Base-by-base conservation (phyloP, 2,888 invertebrate species). In the Choristoneura rosaceana region DNA sequence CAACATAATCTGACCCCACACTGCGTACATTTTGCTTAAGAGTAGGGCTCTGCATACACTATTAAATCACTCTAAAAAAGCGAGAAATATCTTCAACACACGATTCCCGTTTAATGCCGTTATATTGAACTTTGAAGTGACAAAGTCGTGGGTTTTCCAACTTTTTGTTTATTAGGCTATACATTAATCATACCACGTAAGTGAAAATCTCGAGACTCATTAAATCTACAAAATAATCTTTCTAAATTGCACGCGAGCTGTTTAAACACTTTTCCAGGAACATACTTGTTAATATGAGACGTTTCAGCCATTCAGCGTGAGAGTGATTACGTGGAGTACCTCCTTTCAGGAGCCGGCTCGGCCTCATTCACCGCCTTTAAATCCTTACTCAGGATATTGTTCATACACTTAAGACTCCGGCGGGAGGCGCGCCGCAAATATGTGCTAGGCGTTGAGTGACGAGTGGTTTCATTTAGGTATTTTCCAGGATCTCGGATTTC, bases 271-370 rank as follows among this genome's bases (percentile, higher is more conserved):
- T n/a, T 59, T 4, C 38, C 38, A 38, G 7, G 0, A 4, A 14
- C 25, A 25, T 59, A 38, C 59, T 55, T 25, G 55, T 55, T 25
- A 55, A 55, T 55, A 55, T 25, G 60, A 9, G 60, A 15, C 60
- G 41, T 60, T 60, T 12, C 60, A 60, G 41, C 60, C 15, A 41
- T 62, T 62, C 62, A 62, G 62, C 25, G 9, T 4, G 60, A 41
- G 60, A 41, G 60, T 62, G 25, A 62, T 45, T 62, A 62, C 62
- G 43, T 3, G 25, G 62, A 62, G 62, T 45, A 43, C 38, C 60
- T 10, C 15, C 60, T 55, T 55, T 55, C 55, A 55, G 55, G 25
- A 55, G 25, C 12, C 38, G 38, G 38, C 38, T 38, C 25, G 55
- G 25, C 38, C 59, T 38, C 38, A 38, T 59, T 59, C 59, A 59